Base-by-base conservation (phyloP, 2,888 invertebrate genomes). In the Athalia cordata region DNA sequence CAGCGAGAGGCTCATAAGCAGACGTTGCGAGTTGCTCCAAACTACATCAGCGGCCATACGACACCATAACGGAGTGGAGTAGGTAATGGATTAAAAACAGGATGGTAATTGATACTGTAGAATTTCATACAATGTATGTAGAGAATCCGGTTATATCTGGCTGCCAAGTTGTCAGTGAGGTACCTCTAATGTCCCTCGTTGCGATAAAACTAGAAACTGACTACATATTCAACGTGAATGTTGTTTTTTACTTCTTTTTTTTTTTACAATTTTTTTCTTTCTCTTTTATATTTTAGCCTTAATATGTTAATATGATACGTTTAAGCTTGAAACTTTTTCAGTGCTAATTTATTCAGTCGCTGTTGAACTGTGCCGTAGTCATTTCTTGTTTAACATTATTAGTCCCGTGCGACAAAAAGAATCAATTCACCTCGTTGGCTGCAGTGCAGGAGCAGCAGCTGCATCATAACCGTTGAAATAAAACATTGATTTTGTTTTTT, bases 81-180 rank as follows among this genome's bases (percentile, higher is more conserved):
- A 11, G 13, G 47, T 45, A 57, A 59, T 72, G 72, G 57, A 72
- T 72, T 45, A 57, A 47, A 59, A 72, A 72, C 57, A 59, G 72
- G 72, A 72, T 59, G 59, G 72, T 72, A 72, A 72, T 72, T 72
- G 72, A 72, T 72, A 72, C 59, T 43, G 45, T 43, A 47, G 43
- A 9, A 52, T 59, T 55, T 72, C 43, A 72, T 59, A 72, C 72
- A 72, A 72, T 72, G 57, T 72, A 50, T 72, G 52, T 43, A 59
- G 11, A n/a, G 52, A 72, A 59, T 72, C 72, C 72, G 72, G 72
- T 59, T 72, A 59, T 47, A 72, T 59, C 72, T 72, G 47, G 45
- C 59, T 72, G 57, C n/a, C 59, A 72, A 59, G n/a, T 47, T 72
- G 7, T 47, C 45, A 15, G 59, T 9, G 29, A 59, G 13, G 72